Percentiles rank a stretch among this genome's conserved stretches.
These are phyloP conservation scores for Oedothorax gibbosus DNA, from an alignment of 1,140 invertebrate species.

Conservation along the genomic window DNA sequence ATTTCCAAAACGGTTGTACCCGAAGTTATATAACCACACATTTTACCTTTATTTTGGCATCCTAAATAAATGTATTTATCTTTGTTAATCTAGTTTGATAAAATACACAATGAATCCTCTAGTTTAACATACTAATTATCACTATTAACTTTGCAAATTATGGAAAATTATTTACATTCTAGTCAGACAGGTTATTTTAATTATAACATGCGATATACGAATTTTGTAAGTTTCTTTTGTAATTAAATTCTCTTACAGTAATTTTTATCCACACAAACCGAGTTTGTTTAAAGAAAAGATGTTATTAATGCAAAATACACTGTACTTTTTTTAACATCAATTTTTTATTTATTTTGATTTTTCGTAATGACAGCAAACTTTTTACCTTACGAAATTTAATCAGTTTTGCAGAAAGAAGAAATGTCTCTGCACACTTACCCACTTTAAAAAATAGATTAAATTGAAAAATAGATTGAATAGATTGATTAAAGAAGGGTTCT, in stretches of 20 bases:
- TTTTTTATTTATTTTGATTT: neutral
- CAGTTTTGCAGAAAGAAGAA: too few relatives aligned
- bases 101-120: conserved; percentile 18
- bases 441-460: too few relatives aligned
- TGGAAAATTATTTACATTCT: conserved; percentile 23
- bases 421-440: too few relatives aligned
- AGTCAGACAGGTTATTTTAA: neutral
- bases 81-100: neutral
- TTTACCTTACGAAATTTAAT: too few relatives aligned
- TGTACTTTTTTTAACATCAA: neutral
- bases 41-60: neutral
- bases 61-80: neutral
- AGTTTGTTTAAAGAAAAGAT: conserved; percentile 28
- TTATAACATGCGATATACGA: too few relatives aligned
- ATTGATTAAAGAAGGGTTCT: too few relatives aligned
- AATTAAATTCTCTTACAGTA: neutral
- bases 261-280: conserved; percentile 23
- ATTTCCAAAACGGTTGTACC: too few relatives aligned
- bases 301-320: neutral
- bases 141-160: conserved; percentile 32
- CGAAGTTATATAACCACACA: too few relatives aligned
- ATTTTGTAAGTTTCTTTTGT: too few relatives aligned
- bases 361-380: too few relatives aligned
- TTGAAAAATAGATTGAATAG: too few relatives aligned
- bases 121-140: conserved; percentile 45